Evolutionary conservation across 2,888 invertebrate genomes (phyloP).

Genomic region (Amiota communis): DNA sequence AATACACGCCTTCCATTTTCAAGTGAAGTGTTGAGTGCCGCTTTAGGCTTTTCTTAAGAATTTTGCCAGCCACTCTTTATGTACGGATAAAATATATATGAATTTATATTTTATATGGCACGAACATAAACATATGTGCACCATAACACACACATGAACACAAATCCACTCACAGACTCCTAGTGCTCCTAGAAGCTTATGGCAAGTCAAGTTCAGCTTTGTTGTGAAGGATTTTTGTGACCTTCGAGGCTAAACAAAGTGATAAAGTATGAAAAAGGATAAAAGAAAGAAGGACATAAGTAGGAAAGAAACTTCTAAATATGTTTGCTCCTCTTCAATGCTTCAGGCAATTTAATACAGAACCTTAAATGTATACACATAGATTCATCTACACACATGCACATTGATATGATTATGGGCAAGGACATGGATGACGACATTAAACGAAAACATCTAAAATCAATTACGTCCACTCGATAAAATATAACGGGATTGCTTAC

Average conservation of each 20-base stretch:
- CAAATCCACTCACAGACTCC: neutral
- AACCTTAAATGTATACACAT: constrained; percentile 4
- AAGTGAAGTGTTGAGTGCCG: constrained; percentile 1
- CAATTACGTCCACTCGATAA: constrained; percentile 68
- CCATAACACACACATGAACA: neutral
- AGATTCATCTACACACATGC: constrained; percentile 1
- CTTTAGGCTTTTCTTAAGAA: neutral
- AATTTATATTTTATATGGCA: no score
- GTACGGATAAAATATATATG: no score
- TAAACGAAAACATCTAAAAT: constrained; percentile 62
- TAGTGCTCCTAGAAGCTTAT: neutral
- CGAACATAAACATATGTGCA: neutral
- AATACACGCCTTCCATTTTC: neutral
- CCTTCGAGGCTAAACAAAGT: neutral
- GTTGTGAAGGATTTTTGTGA: constrained; percentile 6
- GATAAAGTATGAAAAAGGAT: neutral
- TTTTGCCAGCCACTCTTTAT: no score
- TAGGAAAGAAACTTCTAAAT: constrained; percentile 13
- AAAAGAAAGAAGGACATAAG: neutral
- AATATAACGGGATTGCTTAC: constrained; percentile 63
- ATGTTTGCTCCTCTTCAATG: neutral
- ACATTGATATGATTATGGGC: neutral
- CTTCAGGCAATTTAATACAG: constrained; percentile 33
- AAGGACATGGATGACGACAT: neutral
- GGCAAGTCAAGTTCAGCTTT: constrained; percentile 3